phyloP scores from a whole-genome alignment of 2,888 invertebrate genomes.

The Ecdyonurus torrentis region DNA sequence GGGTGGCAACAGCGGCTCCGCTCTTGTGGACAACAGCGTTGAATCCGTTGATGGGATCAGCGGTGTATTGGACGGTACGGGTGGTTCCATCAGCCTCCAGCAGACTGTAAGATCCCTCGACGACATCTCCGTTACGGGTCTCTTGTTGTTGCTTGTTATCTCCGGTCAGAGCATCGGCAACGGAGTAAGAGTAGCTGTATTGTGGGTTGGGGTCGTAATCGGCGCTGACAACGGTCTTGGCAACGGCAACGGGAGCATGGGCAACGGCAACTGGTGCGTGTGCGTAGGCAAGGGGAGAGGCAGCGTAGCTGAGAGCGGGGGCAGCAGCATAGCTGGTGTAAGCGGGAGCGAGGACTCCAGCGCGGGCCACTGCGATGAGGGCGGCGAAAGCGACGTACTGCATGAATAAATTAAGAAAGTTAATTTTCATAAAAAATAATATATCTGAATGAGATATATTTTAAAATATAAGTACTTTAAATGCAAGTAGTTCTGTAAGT shows the following conservation, averaged over 20 bases:
- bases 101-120: slow-evolving; percentile 7
- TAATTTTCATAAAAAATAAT: no score
- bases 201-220: slow-evolving; percentile 11
- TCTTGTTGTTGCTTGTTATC: slow-evolving; percentile 5
- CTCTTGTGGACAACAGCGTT: slow-evolving; percentile 8
- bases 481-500: no score
- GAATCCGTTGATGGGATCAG: slow-evolving; percentile 10
- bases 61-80: slow-evolving; percentile 10
- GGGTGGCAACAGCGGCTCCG: neutral
- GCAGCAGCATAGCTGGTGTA: neutral
- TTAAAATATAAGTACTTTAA: no score
- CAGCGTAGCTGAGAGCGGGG: neutral
- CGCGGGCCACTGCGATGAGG: neutral
- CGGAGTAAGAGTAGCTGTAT: slow-evolving; percentile 6
- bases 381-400: slow-evolving; percentile 4
- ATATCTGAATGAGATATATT: no score
- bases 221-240: slow-evolving; percentile 4
- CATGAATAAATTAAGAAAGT: no score
- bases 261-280: neutral
- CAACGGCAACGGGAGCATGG: neutral
- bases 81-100: slow-evolving; percentile 8
- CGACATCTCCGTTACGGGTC: slow-evolving; percentile 8
- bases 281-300: neutral
- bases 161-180: slow-evolving; percentile 6
- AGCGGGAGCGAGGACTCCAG: neutral